phyloP scores from a whole-genome alignment of 64 coral and sea anemone genomes.

The Pachyseris speciosa region DNA sequence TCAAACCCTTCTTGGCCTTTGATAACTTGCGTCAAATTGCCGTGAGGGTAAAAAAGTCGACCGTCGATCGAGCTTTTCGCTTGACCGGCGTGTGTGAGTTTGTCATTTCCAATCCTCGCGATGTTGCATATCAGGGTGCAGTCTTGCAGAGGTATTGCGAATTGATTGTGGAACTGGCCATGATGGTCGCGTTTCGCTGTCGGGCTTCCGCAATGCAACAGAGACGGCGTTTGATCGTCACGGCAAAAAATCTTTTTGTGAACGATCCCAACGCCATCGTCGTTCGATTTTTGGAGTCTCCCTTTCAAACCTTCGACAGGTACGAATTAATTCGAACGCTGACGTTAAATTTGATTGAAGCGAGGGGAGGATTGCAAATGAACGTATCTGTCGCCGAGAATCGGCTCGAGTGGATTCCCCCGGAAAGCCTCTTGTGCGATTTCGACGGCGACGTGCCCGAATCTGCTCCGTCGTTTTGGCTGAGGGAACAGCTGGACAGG shows the following conservation, averaged over 20 bases:
- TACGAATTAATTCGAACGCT: not conserved
- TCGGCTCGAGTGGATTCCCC: not conserved
- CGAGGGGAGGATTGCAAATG: not conserved
- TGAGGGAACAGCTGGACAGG: not conserved
- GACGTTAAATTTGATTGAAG: not conserved
- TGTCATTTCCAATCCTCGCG: not conserved
- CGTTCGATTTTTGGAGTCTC: not conserved
- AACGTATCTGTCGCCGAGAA: not conserved
- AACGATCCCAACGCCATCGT: not conserved
- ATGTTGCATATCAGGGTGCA: not conserved
- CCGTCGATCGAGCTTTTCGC: not conserved
- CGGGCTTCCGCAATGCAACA: not conserved
- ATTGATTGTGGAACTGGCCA: not conserved
- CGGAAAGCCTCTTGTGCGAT: not conserved
- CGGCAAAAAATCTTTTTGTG: not conserved
- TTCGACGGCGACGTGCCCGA: not conserved
- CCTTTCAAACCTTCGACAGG: not conserved
- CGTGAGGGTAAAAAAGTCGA: not conserved
- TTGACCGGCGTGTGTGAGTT: not conserved
- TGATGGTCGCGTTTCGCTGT: not conserved
- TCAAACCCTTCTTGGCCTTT: not conserved
- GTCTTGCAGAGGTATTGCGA: not conserved
- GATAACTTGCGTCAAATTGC: not conserved
- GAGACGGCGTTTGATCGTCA: not conserved
- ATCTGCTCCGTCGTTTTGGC: not conserved